phyloP scores from a whole-genome alignment of 1,140 invertebrate genomes.

The Gryllus bimaculatus region DNA sequence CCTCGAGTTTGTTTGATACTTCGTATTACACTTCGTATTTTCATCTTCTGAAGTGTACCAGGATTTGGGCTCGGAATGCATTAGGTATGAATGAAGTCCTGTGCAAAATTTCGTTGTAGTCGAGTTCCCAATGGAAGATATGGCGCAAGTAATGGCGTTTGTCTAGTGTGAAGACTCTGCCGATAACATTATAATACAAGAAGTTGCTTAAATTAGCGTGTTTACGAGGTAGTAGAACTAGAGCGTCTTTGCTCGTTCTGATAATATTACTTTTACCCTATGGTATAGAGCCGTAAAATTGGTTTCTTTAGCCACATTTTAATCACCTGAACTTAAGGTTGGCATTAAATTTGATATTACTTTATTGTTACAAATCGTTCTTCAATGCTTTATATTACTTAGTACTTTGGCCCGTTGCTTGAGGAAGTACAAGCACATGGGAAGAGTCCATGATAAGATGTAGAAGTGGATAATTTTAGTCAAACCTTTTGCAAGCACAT shows the following conservation, averaged over 20 bases:
- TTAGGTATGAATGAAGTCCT: constrained; percentile 34
- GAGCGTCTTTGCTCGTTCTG: neutral
- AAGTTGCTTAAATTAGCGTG: neutral
- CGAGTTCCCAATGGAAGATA: constrained; percentile 32
- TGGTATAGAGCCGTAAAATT: neutral
- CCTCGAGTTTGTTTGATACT: constrained; percentile 9
- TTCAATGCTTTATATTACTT: neutral
- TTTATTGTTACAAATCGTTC: neutral
- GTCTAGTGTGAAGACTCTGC: constrained; percentile 29
- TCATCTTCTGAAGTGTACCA: constrained; percentile 17
- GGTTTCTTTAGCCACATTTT: neutral
- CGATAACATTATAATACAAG: neutral
- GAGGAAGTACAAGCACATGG: neutral
- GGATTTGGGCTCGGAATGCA: constrained; percentile 31
- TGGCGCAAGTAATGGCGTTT: constrained; percentile 32
- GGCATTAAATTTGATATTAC: constrained; percentile 2
- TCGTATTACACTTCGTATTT: constrained; percentile 10
- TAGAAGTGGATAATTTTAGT: constrained; percentile 1
- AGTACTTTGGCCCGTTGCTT: neutral
- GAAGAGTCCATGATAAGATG: neutral
- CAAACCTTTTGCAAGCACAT: neutral
- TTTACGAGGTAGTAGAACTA: neutral
- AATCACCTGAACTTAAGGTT: neutral
- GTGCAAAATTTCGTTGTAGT: constrained; percentile 30
- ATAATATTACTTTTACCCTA: neutral